Evolutionary conservation across 2,113 vertebrate species (phyloP), one percentile per base, ranked within the genome.

Genomic region (Mobula hypostoma): DNA sequence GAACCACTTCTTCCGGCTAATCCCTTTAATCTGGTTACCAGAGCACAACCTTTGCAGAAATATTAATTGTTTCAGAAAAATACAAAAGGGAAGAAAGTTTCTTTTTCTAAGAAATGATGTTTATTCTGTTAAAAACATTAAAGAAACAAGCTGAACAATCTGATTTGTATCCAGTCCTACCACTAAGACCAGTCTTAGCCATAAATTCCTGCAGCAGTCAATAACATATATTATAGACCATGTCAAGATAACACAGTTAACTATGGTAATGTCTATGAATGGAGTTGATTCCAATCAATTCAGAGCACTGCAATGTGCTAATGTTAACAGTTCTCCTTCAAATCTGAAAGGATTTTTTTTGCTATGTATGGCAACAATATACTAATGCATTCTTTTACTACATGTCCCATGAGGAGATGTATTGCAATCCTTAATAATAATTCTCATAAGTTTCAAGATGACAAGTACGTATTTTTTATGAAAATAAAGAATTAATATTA

Each of bases 371-470:
- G 96, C 96, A 97, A 97, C 96, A 96, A 96, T 96, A 96, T 96
- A 96, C 96, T 96, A 96, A 96, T 96, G 96, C 96, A 97, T 96
- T 97, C 97, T 96, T 96, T 97, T 96, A 96, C 96, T 97, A 96
- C 96, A 96, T 97, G 97, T 96, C 97, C 97, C 97, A 96, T 96
- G 97, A 97, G 97, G 91, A 97, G 97, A 97, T 96, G 97, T 97
- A 97, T 97, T 96, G 95, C 96, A 96, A 97, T 97, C 96, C 97
- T 97, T 97, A 97, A 97, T 97, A 97, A 97, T 97, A 97, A 97
- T 97, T 97, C 97, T 97, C 97, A 97, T 97, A 97, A 96, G 97
- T 97, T 96, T 96, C 95, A 96, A 97, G 96, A 74, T 74, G 91
- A 96, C 96, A 97, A 96, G 97, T 97, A 96, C 97, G 97, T 96